These are phyloP conservation scores for Drosophila pseudoobscura DNA, from an alignment of 1,140 invertebrate species.

Conservation along the genomic window DNA sequence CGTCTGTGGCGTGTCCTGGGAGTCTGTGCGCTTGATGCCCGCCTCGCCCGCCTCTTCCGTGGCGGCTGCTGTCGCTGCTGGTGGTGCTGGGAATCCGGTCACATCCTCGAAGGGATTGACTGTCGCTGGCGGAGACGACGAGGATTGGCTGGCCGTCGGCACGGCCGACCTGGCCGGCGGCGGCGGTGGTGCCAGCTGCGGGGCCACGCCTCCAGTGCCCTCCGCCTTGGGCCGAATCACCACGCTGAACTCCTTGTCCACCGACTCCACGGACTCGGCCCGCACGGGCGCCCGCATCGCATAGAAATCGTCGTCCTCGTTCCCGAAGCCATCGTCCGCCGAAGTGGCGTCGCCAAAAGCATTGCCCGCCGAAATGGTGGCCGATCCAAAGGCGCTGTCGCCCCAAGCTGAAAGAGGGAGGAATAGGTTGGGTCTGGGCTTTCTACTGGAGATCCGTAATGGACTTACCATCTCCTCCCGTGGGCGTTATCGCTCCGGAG, in stretches of 20 bases:
- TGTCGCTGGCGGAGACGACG: slow-evolving; percentile 85
- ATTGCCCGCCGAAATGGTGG: slow-evolving; percentile 74
- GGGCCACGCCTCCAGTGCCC: slow-evolving; percentile 83
- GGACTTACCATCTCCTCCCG: slow-evolving; percentile 72
- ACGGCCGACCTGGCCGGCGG: slow-evolving; percentile 85
- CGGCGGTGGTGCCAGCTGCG: slow-evolving; percentile 91
- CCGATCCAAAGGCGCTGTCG: slow-evolving; percentile 74
- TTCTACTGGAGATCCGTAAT: too few relatives aligned
- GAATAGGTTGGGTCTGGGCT: too few relatives aligned
- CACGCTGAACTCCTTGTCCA: slow-evolving; percentile 84
- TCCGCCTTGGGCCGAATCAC: slow-evolving; percentile 86
- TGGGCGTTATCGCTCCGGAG: slow-evolving; percentile 77
- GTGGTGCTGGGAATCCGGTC: slow-evolving; percentile 83
- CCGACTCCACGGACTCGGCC: slow-evolving; percentile 89
- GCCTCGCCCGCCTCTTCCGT: slow-evolving; percentile 45
- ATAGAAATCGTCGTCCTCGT: slow-evolving; percentile 92
- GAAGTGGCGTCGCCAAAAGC: slow-evolving; percentile 83
- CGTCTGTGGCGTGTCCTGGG: slow-evolving; percentile 92
- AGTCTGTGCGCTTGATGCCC: slow-evolving; percentile 85
- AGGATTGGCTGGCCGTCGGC: slow-evolving; percentile 69
- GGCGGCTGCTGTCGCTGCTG: slow-evolving; percentile 17
- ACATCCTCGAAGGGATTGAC: slow-evolving; percentile 89
- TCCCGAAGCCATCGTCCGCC: slow-evolving; percentile 86
- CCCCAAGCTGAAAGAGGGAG: slow-evolving; percentile 71
- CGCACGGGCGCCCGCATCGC: slow-evolving; percentile 89